Conservation (phyloP, 2,888 invertebrate genomes). For the Electrophaes corylata region DNA sequence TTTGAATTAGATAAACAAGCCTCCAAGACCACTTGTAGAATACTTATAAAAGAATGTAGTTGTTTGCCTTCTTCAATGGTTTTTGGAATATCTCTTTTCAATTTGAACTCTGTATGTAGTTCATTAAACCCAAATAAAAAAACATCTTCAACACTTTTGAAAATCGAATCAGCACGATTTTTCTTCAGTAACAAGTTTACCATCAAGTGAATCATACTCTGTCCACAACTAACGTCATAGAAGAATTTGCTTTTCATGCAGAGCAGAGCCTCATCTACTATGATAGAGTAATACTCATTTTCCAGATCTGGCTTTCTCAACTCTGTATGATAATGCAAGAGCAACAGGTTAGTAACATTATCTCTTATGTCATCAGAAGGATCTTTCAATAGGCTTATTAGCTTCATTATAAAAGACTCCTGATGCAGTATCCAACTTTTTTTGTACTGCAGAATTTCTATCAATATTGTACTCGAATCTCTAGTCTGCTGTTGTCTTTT, state of each 20-base stretch:
- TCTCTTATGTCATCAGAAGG: conserved; percentile 86
- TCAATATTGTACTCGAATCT: conserved; percentile 57
- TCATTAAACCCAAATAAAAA: conserved; percentile 64
- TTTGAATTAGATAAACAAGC: conserved; percentile 52
- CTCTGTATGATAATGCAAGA: conserved; percentile 72
- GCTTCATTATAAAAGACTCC: conserved; percentile 63
- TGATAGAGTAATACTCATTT: conserved; percentile 42
- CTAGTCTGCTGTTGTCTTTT: conserved; percentile 57
- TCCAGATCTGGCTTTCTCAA: conserved; percentile 51
- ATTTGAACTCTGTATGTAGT: conserved; percentile 52
- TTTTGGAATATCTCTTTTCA: conserved; percentile 71
- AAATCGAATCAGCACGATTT: conserved; percentile 45
- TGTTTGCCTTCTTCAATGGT: conserved; percentile 80
- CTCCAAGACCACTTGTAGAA: conserved; percentile 63
- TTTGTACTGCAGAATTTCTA: conserved; percentile 63
- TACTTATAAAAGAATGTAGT: conserved; percentile 75
- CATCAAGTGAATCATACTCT: conserved; percentile 81
- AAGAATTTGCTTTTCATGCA: conserved; percentile 85
- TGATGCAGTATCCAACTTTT: conserved; percentile 71
- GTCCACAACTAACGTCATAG: conserved; percentile 85
- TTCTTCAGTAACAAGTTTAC: conserved; percentile 60
- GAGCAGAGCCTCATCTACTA: conserved; percentile 67
- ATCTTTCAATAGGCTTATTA: conserved; percentile 82
- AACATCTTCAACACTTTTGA: conserved; percentile 58
- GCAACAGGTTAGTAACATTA: conserved; percentile 76